Base-by-base conservation (phyloP, 1,140 invertebrate species). In the silkworm (Bombyx mori) region DNA sequence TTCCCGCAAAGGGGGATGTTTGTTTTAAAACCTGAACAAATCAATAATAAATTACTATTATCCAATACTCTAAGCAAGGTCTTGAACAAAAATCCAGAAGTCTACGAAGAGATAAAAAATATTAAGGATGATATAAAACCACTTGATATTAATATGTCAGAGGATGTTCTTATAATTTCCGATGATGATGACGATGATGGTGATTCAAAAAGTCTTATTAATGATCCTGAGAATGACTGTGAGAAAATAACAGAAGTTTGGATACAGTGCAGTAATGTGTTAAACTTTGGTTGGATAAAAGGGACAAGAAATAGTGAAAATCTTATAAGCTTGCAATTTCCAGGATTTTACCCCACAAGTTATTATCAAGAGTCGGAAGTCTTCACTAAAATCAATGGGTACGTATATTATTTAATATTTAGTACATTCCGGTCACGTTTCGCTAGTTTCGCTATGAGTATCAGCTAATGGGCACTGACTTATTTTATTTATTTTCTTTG, bases 21-120 rank as follows among this genome's bases (percentile, higher is more conserved):
- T 61, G 61, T 85, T 56, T 67, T 85, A 58, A 85, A 86, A 73
- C 81, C 84, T 7, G 81, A 84, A 71, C 79, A 87, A 73, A 86
- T 87, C n/a, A 84, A 85, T 61, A 75, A 76, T 66, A 72, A 69
- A 63, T 59, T 70, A 54, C 54, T 72, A 44, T 65, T 69, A 61
- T 35, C 26, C 26, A 35, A 35, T 35, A 35, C 26, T 1, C 4
- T 35, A 35, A 35, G 26, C 26, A 35, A 35, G 26, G 26, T 35
- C 7, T 47, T 47, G 46, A 47, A 47, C 10, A 47, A 5, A 18
- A 10, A 47, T 5, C 10, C 6, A 47, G 10, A 18, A 47, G 46
- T 47, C 10, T n/a, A 47, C 4, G 12, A 47, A 47, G 12, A 47
- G 46, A 47, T 5, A 47, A 47, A 35, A 35, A 35, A 35, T 3